A percentile compares a stretch with the other conserved stretches of the same genome.
These are phyloP conservation scores for Dynastes maya DNA, from an alignment of 2,888 invertebrate genomes.

Conservation along the genomic window DNA sequence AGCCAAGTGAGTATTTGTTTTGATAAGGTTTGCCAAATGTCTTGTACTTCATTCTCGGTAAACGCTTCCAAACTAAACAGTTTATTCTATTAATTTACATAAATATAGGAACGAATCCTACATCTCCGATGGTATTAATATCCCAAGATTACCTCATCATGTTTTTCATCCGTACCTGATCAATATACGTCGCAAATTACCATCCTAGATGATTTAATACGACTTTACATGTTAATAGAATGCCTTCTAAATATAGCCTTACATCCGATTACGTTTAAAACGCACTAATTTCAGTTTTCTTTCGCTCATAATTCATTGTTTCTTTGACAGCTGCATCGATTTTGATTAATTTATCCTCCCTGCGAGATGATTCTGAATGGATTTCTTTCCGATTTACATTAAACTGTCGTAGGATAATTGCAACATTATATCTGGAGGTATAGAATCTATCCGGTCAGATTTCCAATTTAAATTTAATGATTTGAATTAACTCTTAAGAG, in stretches of 20 bases:
- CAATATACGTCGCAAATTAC: conserved; percentile 20
- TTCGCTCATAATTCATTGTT: conserved; percentile 34
- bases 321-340: conserved; percentile 39
- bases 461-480: conserved; percentile 45
- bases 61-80: conserved; percentile 26
- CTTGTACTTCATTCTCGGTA: background rate
- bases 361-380: conserved; percentile 17
- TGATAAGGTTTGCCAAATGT: conserved; percentile 25
- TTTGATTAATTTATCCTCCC: conserved; percentile 34
- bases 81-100: conserved; percentile 26
- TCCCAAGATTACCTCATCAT: conserved; percentile 21
- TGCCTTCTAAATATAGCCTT: conserved; percentile 18
- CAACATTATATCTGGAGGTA: conserved; percentile 1
- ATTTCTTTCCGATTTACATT: background rate
- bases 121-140: conserved; percentile 5
- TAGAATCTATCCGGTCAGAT: background rate
- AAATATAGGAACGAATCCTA: background rate
- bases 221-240: conserved; percentile 35
- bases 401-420: conserved; percentile 18
- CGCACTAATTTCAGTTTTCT: conserved; percentile 37
- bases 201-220: conserved; percentile 26
- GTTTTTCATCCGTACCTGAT: background rate
- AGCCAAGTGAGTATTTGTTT: conserved; percentile 31
- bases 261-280: conserved; percentile 28
- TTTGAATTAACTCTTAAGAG: conserved; percentile 36